These are phyloP conservation scores for Bombus superbus DNA, from an alignment of 1,140 invertebrate species.

Conservation along the genomic window DNA sequence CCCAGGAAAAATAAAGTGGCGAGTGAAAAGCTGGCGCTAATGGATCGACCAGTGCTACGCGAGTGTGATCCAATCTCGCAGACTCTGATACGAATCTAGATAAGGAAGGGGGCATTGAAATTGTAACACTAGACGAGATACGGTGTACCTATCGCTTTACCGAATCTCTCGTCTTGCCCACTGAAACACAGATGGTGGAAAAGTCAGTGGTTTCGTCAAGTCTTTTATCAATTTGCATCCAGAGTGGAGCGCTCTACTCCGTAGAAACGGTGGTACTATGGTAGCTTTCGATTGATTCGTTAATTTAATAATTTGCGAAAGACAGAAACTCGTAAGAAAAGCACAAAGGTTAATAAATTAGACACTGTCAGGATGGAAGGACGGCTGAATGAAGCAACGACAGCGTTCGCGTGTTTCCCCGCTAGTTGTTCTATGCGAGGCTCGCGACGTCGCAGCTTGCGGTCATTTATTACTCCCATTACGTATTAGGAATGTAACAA, in stretches of 20 bases:
- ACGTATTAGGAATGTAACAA: too few relatives aligned
- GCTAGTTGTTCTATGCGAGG: too few relatives aligned
- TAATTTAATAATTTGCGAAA: too few relatives aligned
- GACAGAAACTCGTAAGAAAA: too few relatives aligned
- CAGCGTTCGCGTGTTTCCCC: too few relatives aligned
- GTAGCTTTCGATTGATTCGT: not conserved
- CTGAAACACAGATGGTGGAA: not conserved
- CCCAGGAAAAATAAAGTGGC: not conserved
- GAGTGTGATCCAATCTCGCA: constrained; percentile 1
- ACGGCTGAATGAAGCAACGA: too few relatives aligned
- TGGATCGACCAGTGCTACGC: not conserved
- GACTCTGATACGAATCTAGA: not conserved
- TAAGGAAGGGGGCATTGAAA: not conserved
- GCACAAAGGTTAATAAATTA: too few relatives aligned
- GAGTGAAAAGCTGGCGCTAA: not conserved
- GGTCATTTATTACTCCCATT: too few relatives aligned
- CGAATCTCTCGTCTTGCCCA: not conserved
- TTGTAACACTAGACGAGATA: not conserved
- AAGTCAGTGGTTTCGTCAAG: not conserved
- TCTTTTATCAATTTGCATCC: not conserved
- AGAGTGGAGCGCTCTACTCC: not conserved
- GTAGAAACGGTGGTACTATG: not conserved
- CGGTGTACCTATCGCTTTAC: not conserved
- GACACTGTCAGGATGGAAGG: too few relatives aligned
- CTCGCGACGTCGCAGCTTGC: too few relatives aligned